Evolutionary conservation across 2,888 invertebrate genomes (phyloP), one percentile per base, ranked within the genome.

Genomic region (Piscicola geometra): DNA sequence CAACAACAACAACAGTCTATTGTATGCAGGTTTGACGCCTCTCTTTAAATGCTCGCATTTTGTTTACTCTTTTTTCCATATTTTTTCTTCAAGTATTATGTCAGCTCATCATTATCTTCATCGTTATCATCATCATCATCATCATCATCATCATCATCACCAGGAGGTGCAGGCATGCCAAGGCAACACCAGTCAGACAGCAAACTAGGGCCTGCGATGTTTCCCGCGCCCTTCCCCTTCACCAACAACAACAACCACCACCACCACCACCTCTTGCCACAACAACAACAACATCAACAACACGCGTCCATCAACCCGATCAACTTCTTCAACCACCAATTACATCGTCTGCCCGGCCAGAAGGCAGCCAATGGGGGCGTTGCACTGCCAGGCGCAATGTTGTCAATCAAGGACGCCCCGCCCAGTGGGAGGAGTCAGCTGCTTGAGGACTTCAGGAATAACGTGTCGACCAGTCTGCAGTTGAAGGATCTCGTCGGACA

Each of bases 401-500:
- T 25, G 21, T 41, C 41, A 41, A 41, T 41, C 41, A 73, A 73
- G 30, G 73, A 73, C 21, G 25, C 52, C n/a, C n/a, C 33, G 2
- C 84, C 82, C 33, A 82, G 84, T 18, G 84, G 85, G 72, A 89
- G 97, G 81, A 94, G 94, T 81, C 90, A 94, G 69, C 88, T 98
- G 75, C 89, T 99, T 75, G 98, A 98, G 86, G 98, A 98, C 87
- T 99, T 97, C 88, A 82, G 88, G 35, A 87, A 86, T 81, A 87
- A 86, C 79, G 82, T 87, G n/a, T 83, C 85, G 64, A 88, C 88
- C 25, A 87, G 88, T 81, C 84, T 89, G 56, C 87, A 88, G 85
- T 88, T 99, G 81, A 91, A 94, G 81, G 98, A 99, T 87, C 89
- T 99, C 82, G 91, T 92, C 82, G 93, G 94, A 87, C 97, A 99